Base-by-base conservation (phyloP, 2,888 invertebrate species). In the Busseola fusca region DNA sequence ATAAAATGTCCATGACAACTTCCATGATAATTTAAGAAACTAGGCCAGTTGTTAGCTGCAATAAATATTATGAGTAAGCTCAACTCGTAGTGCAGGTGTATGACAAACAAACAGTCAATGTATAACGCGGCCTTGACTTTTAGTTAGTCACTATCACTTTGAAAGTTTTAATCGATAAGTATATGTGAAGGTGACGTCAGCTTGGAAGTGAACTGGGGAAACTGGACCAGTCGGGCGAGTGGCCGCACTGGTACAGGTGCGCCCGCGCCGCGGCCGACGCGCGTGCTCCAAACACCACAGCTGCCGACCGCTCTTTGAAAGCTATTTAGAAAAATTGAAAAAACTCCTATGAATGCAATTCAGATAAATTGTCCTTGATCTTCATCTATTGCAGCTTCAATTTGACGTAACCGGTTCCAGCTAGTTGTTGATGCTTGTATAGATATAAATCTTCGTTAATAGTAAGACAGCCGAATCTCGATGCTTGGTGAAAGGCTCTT, bases 211-310 rank as follows among this genome's bases (percentile, higher is more conserved):
- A 69, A 80, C 85, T 82, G 79, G 77, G 83, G 75, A 81, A 83
- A 84, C 87, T 84, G 86, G 84, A 77, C 83, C 87, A 84, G 87
- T 81, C 78, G 67, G 81, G 83, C 87, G 83, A 87, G 87, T 85
- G 85, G 84, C 84, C 81, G 84, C 64, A 48, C 70, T 59, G 66
- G 70, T 81, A 87, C 92, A 92, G 92, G 91, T 92, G 91, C 86
- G 85, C 79, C 81, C 69, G 76, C 64, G 71, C 64, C 48, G 63
- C 69, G 54, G 58, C 65, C 77, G 78, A 74, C 84, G 84, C 88
- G 89, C 90, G 88, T 89, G 90, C 89, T 70, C 67, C 73, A 65
- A 78, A 65, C 76, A 34, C 73, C 68, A 74, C 86, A 86, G 83
- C 84, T 87, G 86, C 79, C 77, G 72, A 71, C 71, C 45, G 56